phyloP scores from a whole-genome alignment of 2,888 invertebrate species.

The Xestia c-nigrum region DNA sequence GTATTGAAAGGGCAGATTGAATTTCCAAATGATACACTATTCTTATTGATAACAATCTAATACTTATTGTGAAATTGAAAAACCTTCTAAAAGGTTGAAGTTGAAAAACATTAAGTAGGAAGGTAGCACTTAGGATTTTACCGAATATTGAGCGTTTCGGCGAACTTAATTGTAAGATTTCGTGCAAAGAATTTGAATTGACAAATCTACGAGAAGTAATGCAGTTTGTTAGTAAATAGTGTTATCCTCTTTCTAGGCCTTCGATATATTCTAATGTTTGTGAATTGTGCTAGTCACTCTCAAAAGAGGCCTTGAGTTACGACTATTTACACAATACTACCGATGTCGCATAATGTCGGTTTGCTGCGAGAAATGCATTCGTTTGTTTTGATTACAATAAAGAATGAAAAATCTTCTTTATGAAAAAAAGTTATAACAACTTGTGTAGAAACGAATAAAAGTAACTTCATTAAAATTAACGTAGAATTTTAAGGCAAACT shows the following conservation, averaged over 20 bases:
- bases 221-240: slow-evolving; percentile 2
- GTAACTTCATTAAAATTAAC: neutral
- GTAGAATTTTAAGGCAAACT: neutral
- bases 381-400: neutral
- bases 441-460: neutral
- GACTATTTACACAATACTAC: slow-evolving; percentile 28
- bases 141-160: slow-evolving; percentile 5
- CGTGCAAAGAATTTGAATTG: neutral
- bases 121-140: neutral
- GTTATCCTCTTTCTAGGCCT: slow-evolving; percentile 48
- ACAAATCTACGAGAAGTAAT: neutral
- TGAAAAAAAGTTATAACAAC: neutral
- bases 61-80: slow-evolving; percentile 9
- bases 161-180: neutral
- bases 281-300: slow-evolving; percentile 12
- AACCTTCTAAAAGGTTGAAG: neutral
- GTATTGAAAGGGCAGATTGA: neutral
- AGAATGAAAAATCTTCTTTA: neutral
- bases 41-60: neutral
- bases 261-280: slow-evolving; percentile 49
- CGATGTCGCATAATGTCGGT: slow-evolving; percentile 14
- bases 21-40: neutral
- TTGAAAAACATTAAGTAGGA: neutral
- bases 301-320: slow-evolving; percentile 35
- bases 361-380: slow-evolving; percentile 14